Evolutionary conservation across 2,113 vertebrate genomes (phyloP), one percentile per base, ranked within the genome.

Genomic region (Plotosus lineatus): DNA sequence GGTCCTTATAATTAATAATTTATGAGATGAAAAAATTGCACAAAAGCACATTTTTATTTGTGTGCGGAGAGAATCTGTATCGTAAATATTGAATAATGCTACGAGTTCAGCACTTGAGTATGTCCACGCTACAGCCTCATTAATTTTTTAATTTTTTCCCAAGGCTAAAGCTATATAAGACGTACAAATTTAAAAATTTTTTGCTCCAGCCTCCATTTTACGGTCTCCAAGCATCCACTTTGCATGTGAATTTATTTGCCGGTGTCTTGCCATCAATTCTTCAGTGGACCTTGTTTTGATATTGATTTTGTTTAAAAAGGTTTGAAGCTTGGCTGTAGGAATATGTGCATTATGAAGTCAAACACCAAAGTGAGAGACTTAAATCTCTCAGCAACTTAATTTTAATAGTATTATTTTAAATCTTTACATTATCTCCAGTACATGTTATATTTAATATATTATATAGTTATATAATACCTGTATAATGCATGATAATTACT

Each of bases 181-280:
- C 50, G 73, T 6, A 8, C 38, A 38, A 55, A 40, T 38, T 21
- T 53, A 17, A 46, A 68, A 58, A 53, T 83, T 79, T 36, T 66
- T 83, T 60, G 58, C 26, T 60, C 60, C 7, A 46, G 74, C 50
- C 58, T 75, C 58, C 28, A 14, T 83, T 80, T 76, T 60, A 74
- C 51, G 19, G 58, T 69, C 71, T 56, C 26, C 28, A 53, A 55
- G 51, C 72, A 46, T n/a, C 50, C 55, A 60, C 72, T 74, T 79
- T 76, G 42, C 58, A 78, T 55, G 77, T 42, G 44, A 77, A 83
- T 78, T 79, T 71, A 75, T 75, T 60, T 38, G 42, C 40, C 42
- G 58, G 11, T 23, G 3, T 75, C 40, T 33, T 61, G 12, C 28
- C 6, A n/a, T n/a, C n/a, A n/a, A n/a, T n/a, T n/a, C n/a, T n/a